Evolutionary conservation across 64 coral and sea anemone species (phyloP).

Genomic region (Pachyseris speciosa): DNA sequence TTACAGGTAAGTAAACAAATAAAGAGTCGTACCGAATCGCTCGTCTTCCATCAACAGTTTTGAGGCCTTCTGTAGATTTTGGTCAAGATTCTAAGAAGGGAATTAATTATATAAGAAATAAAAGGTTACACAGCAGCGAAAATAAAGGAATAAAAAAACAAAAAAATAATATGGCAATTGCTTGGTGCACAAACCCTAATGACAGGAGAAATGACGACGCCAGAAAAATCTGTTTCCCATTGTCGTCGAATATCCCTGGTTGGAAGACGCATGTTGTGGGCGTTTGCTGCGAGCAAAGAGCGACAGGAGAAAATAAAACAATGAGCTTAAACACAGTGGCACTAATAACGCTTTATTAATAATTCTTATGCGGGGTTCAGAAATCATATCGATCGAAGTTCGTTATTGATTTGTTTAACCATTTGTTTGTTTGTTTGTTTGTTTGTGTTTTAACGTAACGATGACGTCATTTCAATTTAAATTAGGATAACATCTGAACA

Average conservation of each 20-base stretch:
- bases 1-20: not conserved
- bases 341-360: no score
- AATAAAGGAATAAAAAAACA: not conserved
- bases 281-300: not conserved
- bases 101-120: not conserved
- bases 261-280: not conserved
- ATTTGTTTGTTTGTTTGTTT: no score
- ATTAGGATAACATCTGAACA: no score
- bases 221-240: conserved; percentile 48
- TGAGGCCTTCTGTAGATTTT: not conserved
- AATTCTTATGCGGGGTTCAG: no score
- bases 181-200: not conserved
- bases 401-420: no score
- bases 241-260: conserved; percentile 5
- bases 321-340: no score
- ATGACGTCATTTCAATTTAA: no score
- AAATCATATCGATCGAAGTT: no score
- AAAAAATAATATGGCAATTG: not conserved
- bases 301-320: not conserved
- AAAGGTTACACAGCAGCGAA: not conserved
- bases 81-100: conserved; percentile 13
- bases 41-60: conserved; percentile 31
- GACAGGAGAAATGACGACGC: conserved; percentile 10
- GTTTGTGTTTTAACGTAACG: no score
- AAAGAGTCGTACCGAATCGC: conserved; percentile 23